Conservation (phyloP, 1,140 invertebrate species). For the Chironomus tepperi region DNA sequence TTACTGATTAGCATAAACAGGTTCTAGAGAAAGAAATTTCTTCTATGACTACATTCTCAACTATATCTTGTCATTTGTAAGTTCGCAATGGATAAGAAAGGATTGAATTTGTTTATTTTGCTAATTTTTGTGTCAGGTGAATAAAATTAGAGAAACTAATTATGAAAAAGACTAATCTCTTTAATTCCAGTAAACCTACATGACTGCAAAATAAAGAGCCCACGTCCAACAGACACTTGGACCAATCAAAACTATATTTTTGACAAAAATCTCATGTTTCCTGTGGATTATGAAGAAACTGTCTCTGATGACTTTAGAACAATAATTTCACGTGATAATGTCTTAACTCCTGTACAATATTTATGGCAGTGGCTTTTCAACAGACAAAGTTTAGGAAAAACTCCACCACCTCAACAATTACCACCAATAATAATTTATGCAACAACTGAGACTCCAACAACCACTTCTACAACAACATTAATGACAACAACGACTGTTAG, state of each 20-base stretch:
- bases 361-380: not conserved
- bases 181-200: no score
- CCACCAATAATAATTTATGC: no score
- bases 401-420: not conserved
- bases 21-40: no score
- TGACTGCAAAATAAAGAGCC: no score
- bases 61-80: no score
- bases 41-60: no score
- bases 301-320: not conserved
- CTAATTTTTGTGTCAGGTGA: no score
- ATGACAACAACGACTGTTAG: not conserved
- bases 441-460: not conserved
- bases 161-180: no score
- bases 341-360: not conserved
- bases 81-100: no score
- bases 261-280: not conserved
- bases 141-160: no score
- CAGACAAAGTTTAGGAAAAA: not conserved
- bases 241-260: not conserved
- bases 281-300: not conserved
- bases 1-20: no score
- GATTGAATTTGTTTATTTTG: no score
- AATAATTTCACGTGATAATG: not conserved
- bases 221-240: not conserved
- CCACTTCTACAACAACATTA: not conserved